Conservation (phyloP, 1,140 invertebrate genomes). For the Meloidogyne exigua region DNA sequence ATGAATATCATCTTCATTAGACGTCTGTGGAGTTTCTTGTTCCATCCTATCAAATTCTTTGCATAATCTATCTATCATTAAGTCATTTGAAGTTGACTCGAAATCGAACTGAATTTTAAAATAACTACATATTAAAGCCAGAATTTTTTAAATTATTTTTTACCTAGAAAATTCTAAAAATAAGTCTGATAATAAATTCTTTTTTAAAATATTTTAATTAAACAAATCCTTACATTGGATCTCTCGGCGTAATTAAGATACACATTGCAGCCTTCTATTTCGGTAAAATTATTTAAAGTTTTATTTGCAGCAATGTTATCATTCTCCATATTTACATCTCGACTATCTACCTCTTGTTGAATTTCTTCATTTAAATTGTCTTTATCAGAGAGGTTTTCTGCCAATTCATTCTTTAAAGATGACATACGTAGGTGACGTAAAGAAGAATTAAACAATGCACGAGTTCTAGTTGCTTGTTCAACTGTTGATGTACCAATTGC, state of each 20-base stretch:
- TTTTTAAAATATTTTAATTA: too few relatives aligned
- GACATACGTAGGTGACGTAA: not conserved
- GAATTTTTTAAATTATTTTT: not conserved
- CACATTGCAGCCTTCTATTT: not conserved
- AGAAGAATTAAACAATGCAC: not conserved
- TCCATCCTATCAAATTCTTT: conserved; percentile 14
- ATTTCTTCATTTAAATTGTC: not conserved
- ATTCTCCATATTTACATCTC: not conserved
- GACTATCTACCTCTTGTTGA: not conserved
- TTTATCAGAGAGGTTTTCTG: not conserved
- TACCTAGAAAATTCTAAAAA: too few relatives aligned
- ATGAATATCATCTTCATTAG: not conserved
- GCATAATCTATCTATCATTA: not conserved
- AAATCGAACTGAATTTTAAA: not conserved
- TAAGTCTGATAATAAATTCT: too few relatives aligned
- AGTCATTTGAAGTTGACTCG: not conserved
- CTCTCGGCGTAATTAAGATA: not conserved
- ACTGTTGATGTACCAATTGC: not conserved
- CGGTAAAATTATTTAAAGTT: not conserved
- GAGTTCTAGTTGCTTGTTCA: conserved; percentile 17
- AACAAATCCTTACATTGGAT: not conserved
- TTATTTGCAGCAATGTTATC: not conserved
- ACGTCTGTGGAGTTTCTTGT: not conserved
- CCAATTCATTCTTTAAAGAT: conserved; percentile 8
- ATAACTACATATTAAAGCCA: not conserved